Base-by-base conservation (phyloP, 2,888 invertebrate species). In the Anodontia alba region DNA sequence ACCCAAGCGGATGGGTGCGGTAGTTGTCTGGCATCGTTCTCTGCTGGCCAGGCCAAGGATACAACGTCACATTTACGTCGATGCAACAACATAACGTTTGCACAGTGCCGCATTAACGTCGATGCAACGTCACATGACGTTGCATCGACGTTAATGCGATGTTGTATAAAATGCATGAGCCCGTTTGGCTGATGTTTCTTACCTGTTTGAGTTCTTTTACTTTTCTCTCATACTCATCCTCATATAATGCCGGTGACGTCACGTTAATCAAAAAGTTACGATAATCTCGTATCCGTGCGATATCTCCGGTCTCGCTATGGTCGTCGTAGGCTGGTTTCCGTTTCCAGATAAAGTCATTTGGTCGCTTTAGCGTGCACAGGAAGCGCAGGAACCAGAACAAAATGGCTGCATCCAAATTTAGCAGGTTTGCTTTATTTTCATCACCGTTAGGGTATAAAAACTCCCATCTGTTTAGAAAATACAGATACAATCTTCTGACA, bases 341-440 rank as follows among this genome's bases (percentile, higher is more conserved):
- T 62, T 83, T 83, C 86, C 86, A 86, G 33, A 86, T 81, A 54
- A 86, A 86, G 62, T 86, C 86, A 42, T 86, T 86, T 3, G 83
- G 83, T n/a, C 83, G 83, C 73, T 81, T 81, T 3, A 81, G 70
- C 10, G 72, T 73, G 67, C 86, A 86, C 29, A 86, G 81, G 46
- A 57, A 83, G 20, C 86, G 78, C 17, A 86, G 79, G 78, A 86
- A 80, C 83, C 83, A 86, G 79, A 86, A 86, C 8, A 86, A 69
- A 23, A 86, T 51, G 23, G 86, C 83, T 23, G 86, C 74, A 79
- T 86, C 86, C 49, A 86, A 66, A 12, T 81, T 17, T 42, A 79
- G 69, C 20, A 83, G 38, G 38, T 76, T 75, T 1, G 86, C 86
- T 29, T 78, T 81, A 15, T 70, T 80, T 42, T 83, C 86, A 46